A percentile compares a stretch with the other conserved stretches of the same genome.
These are phyloP conservation scores for Anableps anableps DNA, from an alignment of 2,797 vertebrate genomes.

Conservation along the genomic window DNA sequence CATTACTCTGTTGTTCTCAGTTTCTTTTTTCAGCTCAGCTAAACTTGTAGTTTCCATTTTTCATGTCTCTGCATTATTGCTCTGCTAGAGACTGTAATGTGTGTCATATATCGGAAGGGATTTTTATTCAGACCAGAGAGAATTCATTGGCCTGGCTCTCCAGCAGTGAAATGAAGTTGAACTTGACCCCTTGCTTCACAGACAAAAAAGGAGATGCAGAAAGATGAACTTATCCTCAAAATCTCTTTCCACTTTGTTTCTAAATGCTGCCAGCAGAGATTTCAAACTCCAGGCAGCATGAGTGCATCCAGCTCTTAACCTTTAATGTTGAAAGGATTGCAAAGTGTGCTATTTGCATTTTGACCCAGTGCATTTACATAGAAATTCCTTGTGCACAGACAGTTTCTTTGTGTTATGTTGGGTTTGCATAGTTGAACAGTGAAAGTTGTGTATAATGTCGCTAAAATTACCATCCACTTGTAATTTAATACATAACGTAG, in stretches of 20 bases:
- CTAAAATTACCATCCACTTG: background rate
- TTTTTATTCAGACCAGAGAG: slow-evolving; percentile 42
- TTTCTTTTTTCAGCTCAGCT: slow-evolving; percentile 7
- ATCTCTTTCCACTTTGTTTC: slow-evolving; percentile 4
- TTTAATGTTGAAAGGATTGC: slow-evolving; percentile 20
- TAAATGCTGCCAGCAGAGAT: slow-evolving; percentile 3
- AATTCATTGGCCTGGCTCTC: slow-evolving; percentile 14
- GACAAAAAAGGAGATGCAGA: slow-evolving; percentile 22
- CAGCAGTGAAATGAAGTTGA: slow-evolving; percentile 32
- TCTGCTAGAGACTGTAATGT: slow-evolving; percentile 35
- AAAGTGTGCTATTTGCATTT: slow-evolving; percentile 10
- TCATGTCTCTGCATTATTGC: slow-evolving; percentile 17
- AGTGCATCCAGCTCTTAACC: slow-evolving; percentile 23
- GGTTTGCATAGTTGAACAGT: background rate
- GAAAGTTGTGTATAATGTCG: background rate
- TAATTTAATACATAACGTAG: background rate
- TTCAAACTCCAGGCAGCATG: slow-evolving; percentile 2
- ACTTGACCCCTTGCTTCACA: slow-evolving; percentile 45
- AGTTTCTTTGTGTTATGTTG: background rate
- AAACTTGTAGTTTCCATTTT: slow-evolving; percentile 27
- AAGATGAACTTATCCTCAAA: slow-evolving; percentile 20
- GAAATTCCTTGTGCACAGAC: background rate
- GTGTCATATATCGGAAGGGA: slow-evolving; percentile 43
- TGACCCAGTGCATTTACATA: slow-evolving; percentile 3
- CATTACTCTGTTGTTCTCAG: background rate